These are phyloP conservation scores for Choristoneura rosaceana DNA, from an alignment of 2,888 invertebrate genomes.

Conservation along the genomic window DNA sequence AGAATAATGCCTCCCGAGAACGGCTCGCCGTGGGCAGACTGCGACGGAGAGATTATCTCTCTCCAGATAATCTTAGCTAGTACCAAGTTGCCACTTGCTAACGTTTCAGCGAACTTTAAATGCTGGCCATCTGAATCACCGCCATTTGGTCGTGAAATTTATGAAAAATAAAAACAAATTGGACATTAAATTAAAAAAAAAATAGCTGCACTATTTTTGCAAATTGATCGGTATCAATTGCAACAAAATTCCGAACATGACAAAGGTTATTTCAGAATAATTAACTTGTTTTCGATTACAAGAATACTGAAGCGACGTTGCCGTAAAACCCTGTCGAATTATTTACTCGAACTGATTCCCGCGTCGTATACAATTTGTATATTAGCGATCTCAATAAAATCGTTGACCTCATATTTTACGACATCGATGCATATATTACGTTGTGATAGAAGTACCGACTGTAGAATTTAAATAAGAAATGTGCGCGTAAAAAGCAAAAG, in stretches of 20 bases:
- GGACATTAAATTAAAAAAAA: too few species aligned
- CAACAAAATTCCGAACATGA: not conserved
- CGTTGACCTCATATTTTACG: slow-evolving; percentile 36
- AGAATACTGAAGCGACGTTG: slow-evolving; percentile 1
- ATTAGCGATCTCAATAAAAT: slow-evolving; percentile 27
- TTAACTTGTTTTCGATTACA: not conserved
- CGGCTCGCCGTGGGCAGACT: slow-evolving; percentile 5
- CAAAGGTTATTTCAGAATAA: not conserved
- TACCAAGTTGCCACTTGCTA: slow-evolving; percentile 31
- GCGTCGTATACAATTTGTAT: slow-evolving; percentile 21
- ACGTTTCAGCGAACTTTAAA: slow-evolving; percentile 34
- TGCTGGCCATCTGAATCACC: slow-evolving; percentile 23
- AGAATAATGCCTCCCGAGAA: slow-evolving; percentile 20
- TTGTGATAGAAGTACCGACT: slow-evolving; percentile 6
- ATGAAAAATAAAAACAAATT: not conserved
- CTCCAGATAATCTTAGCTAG: slow-evolving; percentile 31
- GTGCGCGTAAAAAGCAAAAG: slow-evolving; percentile 3
- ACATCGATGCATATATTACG: slow-evolving; percentile 36
- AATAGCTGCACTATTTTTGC: not conserved
- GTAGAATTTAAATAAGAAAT: slow-evolving; percentile 14
- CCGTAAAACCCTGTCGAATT: not conserved
- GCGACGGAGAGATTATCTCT: slow-evolving; percentile 28
- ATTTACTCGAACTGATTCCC: slow-evolving; percentile 27
- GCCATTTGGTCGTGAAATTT: slow-evolving; percentile 19
- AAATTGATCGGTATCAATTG: not conserved